Conservation (phyloP, 2,797 vertebrate genomes). For the Dallia pectoralis region DNA sequence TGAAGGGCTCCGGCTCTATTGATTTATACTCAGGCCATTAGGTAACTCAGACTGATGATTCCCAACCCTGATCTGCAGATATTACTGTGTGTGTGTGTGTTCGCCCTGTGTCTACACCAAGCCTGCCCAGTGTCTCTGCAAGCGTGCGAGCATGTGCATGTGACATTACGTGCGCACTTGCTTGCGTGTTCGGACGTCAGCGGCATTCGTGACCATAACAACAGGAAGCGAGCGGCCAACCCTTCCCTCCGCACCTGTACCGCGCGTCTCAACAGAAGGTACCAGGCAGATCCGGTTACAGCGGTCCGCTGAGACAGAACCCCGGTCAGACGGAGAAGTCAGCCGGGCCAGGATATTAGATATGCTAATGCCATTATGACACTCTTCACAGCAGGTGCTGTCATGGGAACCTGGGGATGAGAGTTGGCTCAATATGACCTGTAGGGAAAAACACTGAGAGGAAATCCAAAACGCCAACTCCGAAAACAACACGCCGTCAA, state of each 20-base stretch:
- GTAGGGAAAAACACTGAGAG: not conserved
- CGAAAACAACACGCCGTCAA: not conserved
- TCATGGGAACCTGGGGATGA: constrained; percentile 14
- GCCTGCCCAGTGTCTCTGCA: constrained; percentile 16
- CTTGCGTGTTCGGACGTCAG: constrained; percentile 5
- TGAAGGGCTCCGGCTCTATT: not conserved
- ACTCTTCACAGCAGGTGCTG: constrained; percentile 10
- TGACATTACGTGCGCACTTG: constrained; percentile 24
- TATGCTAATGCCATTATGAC: constrained; percentile 61
- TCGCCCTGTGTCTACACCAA: not conserved
- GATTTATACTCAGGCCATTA: not conserved
- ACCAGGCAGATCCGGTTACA: constrained; percentile 15
- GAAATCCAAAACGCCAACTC: not conserved
- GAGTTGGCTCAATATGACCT: not conserved
- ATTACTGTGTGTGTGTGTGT: constrained; percentile 2
- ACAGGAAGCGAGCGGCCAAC: constrained; percentile 2
- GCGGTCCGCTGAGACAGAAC: constrained; percentile 42
- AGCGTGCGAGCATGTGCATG: constrained; percentile 32
- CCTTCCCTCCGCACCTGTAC: constrained; percentile 38
- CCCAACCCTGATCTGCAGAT: not conserved
- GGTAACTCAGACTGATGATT: not conserved
- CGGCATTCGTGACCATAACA: constrained; percentile 13
- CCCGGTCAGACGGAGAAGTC: constrained; percentile 15
- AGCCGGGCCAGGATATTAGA: constrained; percentile 58
- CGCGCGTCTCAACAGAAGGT: not conserved